Conservation (phyloP, 2,113 vertebrate species). For the Burhinus oedicnemus region DNA sequence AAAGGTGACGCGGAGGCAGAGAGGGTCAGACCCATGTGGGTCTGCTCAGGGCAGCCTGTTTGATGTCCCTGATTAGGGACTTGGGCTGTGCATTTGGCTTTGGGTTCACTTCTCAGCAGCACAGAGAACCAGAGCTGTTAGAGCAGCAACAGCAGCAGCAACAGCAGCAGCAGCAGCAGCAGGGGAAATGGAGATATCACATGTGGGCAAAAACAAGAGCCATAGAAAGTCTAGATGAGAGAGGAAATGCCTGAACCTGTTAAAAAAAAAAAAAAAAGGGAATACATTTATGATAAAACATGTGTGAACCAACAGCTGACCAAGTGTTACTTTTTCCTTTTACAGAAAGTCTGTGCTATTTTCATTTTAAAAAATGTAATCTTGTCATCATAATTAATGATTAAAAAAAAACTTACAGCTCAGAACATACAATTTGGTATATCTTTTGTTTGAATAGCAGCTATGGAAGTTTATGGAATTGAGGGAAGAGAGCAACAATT, state of each 20-base stretch:
- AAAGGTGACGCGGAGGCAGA: not conserved
- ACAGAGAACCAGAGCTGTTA: not conserved
- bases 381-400: not conserved
- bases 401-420: not conserved
- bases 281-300: not conserved
- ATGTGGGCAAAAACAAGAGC: not conserved
- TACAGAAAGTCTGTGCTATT: not conserved
- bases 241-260: not conserved
- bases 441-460: not conserved
- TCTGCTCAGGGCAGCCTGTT: not conserved
- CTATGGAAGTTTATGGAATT: not conserved
- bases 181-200: not conserved
- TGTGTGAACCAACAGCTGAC: not conserved
- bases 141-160: not conserved
- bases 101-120: not conserved
- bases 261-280: not conserved
- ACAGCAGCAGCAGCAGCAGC: not conserved
- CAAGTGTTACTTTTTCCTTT: not conserved
- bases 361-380: not conserved
- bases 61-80: not conserved
- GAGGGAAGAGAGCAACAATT: not conserved
- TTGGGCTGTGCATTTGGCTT: not conserved
- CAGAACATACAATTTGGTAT: not conserved
- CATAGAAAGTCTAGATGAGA: not conserved
- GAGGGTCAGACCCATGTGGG: not conserved